Conservation (phyloP, 1,140 invertebrate species). For the Heliothis subflexa region DNA sequence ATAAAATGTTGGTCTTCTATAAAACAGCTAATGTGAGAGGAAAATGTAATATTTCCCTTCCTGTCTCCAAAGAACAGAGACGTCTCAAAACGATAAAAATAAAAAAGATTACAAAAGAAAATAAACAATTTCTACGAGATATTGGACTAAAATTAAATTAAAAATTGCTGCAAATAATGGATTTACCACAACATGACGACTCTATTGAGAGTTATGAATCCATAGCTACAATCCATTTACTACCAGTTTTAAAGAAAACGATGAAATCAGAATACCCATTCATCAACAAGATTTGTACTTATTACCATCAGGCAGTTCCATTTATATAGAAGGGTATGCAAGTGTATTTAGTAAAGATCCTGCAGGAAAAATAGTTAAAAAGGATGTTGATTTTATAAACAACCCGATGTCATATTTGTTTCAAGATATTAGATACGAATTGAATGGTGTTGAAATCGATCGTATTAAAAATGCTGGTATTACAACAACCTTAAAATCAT, state of each 20-base stretch:
- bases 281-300: slow-evolving; percentile 72
- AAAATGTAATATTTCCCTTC: not conserved
- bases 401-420: slow-evolving; percentile 77
- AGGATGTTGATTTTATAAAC: slow-evolving; percentile 60
- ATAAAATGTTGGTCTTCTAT: not conserved
- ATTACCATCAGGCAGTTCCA: slow-evolving; percentile 63
- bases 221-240: too few relatives aligned
- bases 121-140: too few relatives aligned
- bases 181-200: too few relatives aligned
- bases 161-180: too few relatives aligned
- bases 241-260: too few relatives aligned
- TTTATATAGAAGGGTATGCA: slow-evolving; percentile 65
- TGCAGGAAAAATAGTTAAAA: not conserved
- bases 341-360: not conserved
- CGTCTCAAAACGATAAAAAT: not conserved
- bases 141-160: too few relatives aligned
- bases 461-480: slow-evolving; percentile 72
- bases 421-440: slow-evolving; percentile 81
- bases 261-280: too few relatives aligned
- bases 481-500: slow-evolving; percentile 75
- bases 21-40: not conserved
- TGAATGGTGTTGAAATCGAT: slow-evolving; percentile 80
- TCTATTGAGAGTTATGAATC: too few relatives aligned
- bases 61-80: not conserved
- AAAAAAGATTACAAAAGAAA: too few relatives aligned